Evolutionary conservation across 2,113 vertebrate genomes (phyloP).

Genomic region (Ammospiza caudacuta): DNA sequence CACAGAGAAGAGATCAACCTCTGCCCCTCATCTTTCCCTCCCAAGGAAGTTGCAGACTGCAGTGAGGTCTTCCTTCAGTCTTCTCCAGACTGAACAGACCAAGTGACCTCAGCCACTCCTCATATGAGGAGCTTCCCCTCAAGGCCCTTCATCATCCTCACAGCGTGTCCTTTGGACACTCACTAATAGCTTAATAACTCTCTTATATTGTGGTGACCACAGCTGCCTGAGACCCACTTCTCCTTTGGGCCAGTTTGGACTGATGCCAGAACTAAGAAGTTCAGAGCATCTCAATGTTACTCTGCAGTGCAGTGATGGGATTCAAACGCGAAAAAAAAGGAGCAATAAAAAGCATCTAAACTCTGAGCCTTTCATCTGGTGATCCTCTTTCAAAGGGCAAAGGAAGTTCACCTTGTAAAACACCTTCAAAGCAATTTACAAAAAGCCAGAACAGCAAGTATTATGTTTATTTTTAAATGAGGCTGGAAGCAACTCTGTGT

Average conservation of each 20-base stretch:
- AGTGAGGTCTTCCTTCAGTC: background rate
- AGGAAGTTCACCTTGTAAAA: background rate
- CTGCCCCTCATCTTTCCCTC: background rate
- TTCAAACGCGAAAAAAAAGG: background rate
- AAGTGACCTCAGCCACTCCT: background rate
- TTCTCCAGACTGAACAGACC: background rate
- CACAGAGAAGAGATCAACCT: background rate
- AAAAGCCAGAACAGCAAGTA: background rate
- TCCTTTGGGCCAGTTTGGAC: background rate
- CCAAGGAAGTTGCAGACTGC: background rate
- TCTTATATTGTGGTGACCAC: background rate
- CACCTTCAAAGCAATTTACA: background rate
- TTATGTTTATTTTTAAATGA: background rate
- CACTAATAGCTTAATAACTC: background rate
- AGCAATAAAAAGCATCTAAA: background rate
- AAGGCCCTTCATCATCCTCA: fast-evolving
- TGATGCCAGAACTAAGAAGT: background rate
- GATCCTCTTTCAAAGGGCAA: background rate
- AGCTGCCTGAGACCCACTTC: background rate
- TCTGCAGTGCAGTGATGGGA: background rate
- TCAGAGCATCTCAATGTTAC: background rate
- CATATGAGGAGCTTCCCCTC: background rate
- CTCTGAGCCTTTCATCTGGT: background rate
- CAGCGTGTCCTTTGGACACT: background rate
- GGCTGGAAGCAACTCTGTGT: background rate